Base-by-base conservation (phyloP, 2,113 vertebrate genomes). In the Ptilonorhynchus violaceus region DNA sequence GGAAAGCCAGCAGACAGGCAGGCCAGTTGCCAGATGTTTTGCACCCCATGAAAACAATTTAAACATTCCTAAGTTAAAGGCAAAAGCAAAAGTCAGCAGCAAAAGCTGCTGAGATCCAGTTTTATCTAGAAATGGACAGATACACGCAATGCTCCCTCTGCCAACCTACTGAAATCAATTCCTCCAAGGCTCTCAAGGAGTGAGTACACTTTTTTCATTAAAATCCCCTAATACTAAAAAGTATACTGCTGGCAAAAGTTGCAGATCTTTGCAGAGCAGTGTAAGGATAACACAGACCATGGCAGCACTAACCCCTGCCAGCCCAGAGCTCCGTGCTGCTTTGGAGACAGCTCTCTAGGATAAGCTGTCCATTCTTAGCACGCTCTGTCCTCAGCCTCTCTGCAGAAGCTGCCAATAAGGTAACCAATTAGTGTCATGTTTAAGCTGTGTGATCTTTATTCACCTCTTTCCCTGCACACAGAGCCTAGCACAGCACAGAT, bases 391-490 rank as follows among this genome's bases (percentile, higher is more conserved):
- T 49, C 81, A 53, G 93, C 52, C 53, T 59, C 68, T 41, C 80
- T 14, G 52, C 85, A 75, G 75, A 77, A 74, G 78, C 42, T 80
- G 88, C 94, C 93, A 74, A 37, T 13, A 41, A 92, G 41, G 52
- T 37, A 74, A 80, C 68, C 83, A 91, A 80, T 93, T 91, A 94
- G 56, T 69, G 92, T 50, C 83, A 56, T 7, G 41, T 60, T 85
- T 67, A 88, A 81, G 79, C 68, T 89, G 30, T 12, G 39, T 19
- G 31, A 90, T 96, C 76, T 93, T 86, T 63, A 93, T 95, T 92
- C 93, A 92, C 79, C 88, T 86, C 55, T 8, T 55, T 22, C 49
- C 15, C 85, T 67, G 76, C 10, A 9, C 35, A 53, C 23, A 63
- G 47, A 64, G 35, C 8, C 44, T 7, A 78, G 74, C 4, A 5